A percentile compares a stretch with the other conserved stretches of the same genome.
Evolutionary conservation across 1,140 invertebrate genomes (phyloP).

Genomic region (Leptinotarsa texana): DNA sequence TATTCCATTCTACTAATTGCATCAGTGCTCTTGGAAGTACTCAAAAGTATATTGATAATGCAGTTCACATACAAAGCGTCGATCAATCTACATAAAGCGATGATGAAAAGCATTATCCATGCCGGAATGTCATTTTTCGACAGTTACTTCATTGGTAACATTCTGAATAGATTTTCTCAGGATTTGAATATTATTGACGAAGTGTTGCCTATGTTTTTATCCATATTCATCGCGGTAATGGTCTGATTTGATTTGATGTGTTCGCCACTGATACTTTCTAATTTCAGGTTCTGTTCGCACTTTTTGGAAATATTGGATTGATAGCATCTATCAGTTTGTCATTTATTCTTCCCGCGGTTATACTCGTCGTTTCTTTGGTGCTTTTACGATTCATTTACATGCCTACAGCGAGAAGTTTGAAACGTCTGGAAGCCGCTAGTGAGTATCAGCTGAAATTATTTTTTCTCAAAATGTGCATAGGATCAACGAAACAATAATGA

Average conservation of each 20-base stretch:
- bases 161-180: conserved; percentile 48
- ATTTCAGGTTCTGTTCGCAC: conserved; percentile 13
- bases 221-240: conserved; percentile 33
- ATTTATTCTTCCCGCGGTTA: conserved; percentile 54
- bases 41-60: conserved; percentile 25
- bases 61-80: conserved; percentile 38
- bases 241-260: neutral
- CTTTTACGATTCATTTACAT: conserved; percentile 64
- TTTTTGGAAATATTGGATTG: conserved; percentile 30
- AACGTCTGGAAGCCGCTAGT: conserved; percentile 68
- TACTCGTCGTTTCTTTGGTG: conserved; percentile 61
- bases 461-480: too few relatives aligned
- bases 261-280: neutral
- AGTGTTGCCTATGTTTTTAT: conserved; percentile 28
- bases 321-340: conserved; percentile 35
- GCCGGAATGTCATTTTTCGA: conserved; percentile 48
- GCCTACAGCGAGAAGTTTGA: conserved; percentile 65
- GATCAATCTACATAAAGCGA: conserved; percentile 41
- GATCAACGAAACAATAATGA: too few relatives aligned
- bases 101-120: conserved; percentile 38
- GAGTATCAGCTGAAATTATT: conserved; percentile 40
- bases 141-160: conserved; percentile 46
- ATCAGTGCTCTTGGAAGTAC: conserved; percentile 25
- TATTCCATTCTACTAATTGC: conserved; percentile 13
- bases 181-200: conserved; percentile 47